These are phyloP conservation scores for Drosophila orosa DNA, from an alignment of 1,140 invertebrate genomes.

Conservation along the genomic window DNA sequence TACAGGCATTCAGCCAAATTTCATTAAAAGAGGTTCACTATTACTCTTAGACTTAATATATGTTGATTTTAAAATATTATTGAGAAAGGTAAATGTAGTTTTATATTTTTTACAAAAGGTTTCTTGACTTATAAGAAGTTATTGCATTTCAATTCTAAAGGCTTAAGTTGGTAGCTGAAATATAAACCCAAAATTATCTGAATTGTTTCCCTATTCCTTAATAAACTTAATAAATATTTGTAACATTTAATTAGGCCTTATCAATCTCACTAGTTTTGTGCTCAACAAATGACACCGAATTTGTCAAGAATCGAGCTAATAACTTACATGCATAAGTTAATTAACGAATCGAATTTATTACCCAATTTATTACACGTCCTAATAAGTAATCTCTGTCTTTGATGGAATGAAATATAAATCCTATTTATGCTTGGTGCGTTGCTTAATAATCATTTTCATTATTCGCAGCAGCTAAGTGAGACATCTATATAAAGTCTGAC, in stretches of 20 bases:
- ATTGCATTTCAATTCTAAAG: too few species aligned
- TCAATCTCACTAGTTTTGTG: conserved; percentile 3
- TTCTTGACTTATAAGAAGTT: not conserved
- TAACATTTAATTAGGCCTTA: not conserved
- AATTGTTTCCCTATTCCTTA: too few species aligned
- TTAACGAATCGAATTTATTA: conserved; percentile 29
- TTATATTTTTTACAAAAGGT: not conserved
- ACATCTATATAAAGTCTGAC: not conserved
- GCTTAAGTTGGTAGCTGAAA: too few species aligned
- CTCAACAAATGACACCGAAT: conserved; percentile 1
- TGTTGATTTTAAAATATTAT: not conserved
- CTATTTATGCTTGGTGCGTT: conserved; percentile 8
- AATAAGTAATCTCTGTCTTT: conserved; percentile 16
- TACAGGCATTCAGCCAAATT: not conserved
- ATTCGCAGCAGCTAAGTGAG: not conserved
- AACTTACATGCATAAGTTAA: conserved; percentile 16
- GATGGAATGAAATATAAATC: conserved; percentile 9
- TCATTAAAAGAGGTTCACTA: not conserved
- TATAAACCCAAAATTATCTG: too few species aligned
- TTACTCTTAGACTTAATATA: not conserved
- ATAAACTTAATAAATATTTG: too few species aligned
- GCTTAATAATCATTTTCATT: not conserved
- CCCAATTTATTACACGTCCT: conserved; percentile 21
- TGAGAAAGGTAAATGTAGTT: too few species aligned
- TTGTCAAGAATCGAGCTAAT: conserved; percentile 12